Conservation (phyloP, 1,140 invertebrate genomes). For the Linepithema humile region DNA sequence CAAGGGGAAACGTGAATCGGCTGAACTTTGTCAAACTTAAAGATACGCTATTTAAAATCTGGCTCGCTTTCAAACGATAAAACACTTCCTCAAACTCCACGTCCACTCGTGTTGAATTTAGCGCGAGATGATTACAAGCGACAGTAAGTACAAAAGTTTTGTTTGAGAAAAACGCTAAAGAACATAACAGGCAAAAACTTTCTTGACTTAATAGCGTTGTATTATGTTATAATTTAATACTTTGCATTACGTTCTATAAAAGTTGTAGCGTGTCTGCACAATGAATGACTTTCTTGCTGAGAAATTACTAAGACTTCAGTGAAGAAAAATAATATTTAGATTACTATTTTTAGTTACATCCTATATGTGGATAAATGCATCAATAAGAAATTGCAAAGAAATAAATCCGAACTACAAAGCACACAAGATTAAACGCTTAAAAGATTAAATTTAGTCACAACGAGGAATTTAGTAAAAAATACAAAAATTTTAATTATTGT, state of each 20-base stretch:
- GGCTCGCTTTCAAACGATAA: background rate
- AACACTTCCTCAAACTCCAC: background rate
- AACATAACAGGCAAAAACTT: background rate
- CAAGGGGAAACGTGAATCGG: background rate
- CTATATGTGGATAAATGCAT: background rate
- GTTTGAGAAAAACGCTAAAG: background rate
- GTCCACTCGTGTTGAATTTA: background rate
- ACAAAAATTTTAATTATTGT: no score
- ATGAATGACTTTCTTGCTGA: background rate
- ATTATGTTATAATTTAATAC: background rate
- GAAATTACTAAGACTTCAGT: conserved; percentile 8
- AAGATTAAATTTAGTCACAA: no score
- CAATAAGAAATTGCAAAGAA: background rate
- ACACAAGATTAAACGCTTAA: no score
- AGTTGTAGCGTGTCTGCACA: background rate
- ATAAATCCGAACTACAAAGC: background rate
- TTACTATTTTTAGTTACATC: background rate
- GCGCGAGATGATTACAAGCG: background rate
- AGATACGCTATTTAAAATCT: conserved; percentile 16
- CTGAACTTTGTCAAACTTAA: background rate
- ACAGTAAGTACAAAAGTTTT: background rate
- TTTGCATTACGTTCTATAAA: background rate
- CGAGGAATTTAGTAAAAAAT: no score
- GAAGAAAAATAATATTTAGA: conserved; percentile 29
- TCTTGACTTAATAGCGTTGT: background rate